These are phyloP conservation scores for Nasua narica DNA, from an alignment of 2,797 vertebrate species.

Conservation along the genomic window DNA sequence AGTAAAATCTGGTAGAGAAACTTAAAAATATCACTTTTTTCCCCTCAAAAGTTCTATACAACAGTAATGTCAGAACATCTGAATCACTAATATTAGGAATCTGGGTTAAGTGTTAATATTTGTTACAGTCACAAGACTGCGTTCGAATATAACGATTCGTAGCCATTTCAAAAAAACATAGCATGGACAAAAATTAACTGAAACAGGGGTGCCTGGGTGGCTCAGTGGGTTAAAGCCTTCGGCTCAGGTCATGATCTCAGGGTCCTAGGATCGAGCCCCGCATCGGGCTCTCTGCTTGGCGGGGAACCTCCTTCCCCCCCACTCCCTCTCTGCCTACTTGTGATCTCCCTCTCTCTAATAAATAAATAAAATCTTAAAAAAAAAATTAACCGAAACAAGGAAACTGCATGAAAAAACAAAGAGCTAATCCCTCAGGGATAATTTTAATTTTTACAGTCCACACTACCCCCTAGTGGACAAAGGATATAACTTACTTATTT, in stretches of 20 bases:
- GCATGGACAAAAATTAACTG: not conserved
- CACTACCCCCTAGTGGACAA: conserved; percentile 67
- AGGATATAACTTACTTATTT: conserved; percentile 3
- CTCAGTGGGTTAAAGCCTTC: too few relatives aligned
- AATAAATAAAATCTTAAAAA: too few relatives aligned
- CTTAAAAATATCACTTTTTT: not conserved
- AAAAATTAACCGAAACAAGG: conserved; percentile 27
- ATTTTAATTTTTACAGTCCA: conserved; percentile 35
- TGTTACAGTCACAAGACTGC: not conserved
- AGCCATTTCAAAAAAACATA: not conserved
- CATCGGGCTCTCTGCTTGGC: too few relatives aligned
- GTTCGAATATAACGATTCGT: not conserved
- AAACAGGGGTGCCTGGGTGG: not conserved
- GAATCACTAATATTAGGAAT: not conserved
- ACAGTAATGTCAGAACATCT: not conserved
- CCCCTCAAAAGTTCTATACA: not conserved
- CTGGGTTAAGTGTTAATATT: not conserved
- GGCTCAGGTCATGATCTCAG: too few relatives aligned
- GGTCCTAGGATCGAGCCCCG: too few relatives aligned
- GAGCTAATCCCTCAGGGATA: not conserved
- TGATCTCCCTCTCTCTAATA: too few relatives aligned
- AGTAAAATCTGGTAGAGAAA: conserved; percentile 18
- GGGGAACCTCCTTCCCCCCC: too few relatives aligned
- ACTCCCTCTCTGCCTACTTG: too few relatives aligned
- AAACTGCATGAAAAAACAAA: not conserved